Percentiles rank a stretch among this genome's conserved stretches.
Evolutionary conservation across 2,113 vertebrate genomes (phyloP).

Genomic region (Brachypodius melanocephalos): DNA sequence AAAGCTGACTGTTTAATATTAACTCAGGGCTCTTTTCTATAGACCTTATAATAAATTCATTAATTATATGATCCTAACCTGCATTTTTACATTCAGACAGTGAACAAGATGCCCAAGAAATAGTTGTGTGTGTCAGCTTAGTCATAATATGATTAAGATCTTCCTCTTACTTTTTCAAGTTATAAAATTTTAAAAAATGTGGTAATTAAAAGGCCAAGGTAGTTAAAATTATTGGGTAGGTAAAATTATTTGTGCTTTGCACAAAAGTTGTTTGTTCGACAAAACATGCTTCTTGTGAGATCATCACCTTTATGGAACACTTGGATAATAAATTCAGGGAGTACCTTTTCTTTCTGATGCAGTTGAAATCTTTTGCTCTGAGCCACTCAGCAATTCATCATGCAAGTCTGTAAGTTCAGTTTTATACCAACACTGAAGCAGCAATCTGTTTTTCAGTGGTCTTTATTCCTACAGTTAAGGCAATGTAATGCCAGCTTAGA

Average conservation of each 20-base stretch:
- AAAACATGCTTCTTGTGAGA: not conserved
- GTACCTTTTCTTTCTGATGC: not conserved
- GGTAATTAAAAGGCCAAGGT: not conserved
- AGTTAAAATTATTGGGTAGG: not conserved
- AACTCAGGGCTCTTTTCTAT: not conserved
- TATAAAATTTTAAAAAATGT: not conserved
- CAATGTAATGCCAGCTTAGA: not conserved
- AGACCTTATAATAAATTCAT: not conserved
- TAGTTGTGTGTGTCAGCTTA: not conserved
- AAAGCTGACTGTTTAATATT: not conserved
- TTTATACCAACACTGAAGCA: not conserved
- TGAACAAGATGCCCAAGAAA: not conserved
- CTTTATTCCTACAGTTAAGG: conserved; percentile 11
- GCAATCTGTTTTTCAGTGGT: conserved; percentile 17
- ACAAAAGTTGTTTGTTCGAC: not conserved
- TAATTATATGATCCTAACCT: not conserved
- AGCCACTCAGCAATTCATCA: not conserved
- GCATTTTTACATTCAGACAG: not conserved
- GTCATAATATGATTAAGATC: not conserved
- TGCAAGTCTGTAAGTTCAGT: conserved; percentile 14
- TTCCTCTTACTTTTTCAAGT: not conserved
- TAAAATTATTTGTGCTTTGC: not conserved
- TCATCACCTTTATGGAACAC: not conserved
- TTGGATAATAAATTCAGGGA: not conserved
- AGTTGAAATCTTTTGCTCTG: not conserved